Evolutionary conservation across 2,113 vertebrate genomes (phyloP).

Genomic region (Brachyhypopomus occidentalis): DNA sequence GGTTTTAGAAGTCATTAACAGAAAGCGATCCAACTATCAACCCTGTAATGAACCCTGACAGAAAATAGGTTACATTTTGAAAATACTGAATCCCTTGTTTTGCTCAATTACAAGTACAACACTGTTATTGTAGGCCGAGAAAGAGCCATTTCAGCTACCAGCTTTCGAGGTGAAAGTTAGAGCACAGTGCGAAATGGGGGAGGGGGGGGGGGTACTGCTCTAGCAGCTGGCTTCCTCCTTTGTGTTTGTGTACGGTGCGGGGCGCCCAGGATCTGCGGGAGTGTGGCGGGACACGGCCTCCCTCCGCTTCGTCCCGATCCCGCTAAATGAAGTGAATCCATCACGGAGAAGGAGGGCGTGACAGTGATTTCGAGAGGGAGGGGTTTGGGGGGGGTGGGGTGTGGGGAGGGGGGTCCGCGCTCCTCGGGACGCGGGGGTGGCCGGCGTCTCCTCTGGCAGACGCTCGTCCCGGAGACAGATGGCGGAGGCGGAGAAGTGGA

Average conservation of each 20-base stretch:
- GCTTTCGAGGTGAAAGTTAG: conserved; percentile 32
- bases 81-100: conserved; percentile 1
- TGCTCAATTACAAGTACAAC: background rate
- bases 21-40: background rate
- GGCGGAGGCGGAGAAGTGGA: conserved; percentile 67
- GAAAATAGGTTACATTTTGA: background rate
- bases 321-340: conserved; percentile 84
- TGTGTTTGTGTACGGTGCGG: conserved; percentile 69
- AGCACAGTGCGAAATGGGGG: conserved; percentile 22
- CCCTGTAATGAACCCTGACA: conserved; percentile 4
- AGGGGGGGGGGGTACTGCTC: conserved; percentile 30
- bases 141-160: conserved; percentile 5
- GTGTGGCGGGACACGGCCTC: conserved; percentile 71
- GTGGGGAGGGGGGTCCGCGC: conserved; percentile 62
- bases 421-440: conserved; percentile 66
- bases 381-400: conserved; percentile 38
- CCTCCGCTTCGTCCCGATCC: conserved; percentile 70
- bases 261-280: conserved; percentile 56
- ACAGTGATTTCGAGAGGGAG: conserved; percentile 72
- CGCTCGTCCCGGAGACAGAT: conserved; percentile 75
- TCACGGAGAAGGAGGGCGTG: conserved; percentile 74
- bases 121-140: conserved; percentile 7
- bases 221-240: conserved; percentile 65
- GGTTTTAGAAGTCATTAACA: background rate
- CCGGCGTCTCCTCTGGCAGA: conserved; percentile 68